phyloP scores from a whole-genome alignment of 2,888 invertebrate genomes.

The Limnephilus auricula region DNA sequence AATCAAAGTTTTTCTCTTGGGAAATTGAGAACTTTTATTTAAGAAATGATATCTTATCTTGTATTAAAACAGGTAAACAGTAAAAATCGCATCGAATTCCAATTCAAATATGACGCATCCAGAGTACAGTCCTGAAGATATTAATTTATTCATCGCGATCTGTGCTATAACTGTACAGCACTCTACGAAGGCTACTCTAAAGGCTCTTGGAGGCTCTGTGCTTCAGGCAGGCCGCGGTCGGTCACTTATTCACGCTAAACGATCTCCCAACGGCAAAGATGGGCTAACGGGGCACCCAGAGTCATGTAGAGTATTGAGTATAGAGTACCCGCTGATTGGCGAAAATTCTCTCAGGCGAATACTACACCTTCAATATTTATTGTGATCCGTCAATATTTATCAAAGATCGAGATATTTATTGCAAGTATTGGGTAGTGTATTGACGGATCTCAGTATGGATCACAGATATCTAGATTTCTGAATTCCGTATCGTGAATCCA shows the following conservation, averaged over 20 bases:
- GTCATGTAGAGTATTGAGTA: not conserved
- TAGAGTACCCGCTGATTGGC: not conserved
- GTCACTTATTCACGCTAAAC: slow-evolving; percentile 48
- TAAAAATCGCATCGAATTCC: not conserved
- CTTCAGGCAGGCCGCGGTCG: not conserved
- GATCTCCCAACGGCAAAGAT: slow-evolving; percentile 39
- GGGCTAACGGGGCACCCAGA: slow-evolving; percentile 43
- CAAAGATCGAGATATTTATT: not conserved
- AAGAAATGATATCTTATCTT: too few relatives aligned
- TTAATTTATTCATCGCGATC: slow-evolving; percentile 18
- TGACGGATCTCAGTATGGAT: too few relatives aligned
- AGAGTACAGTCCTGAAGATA: slow-evolving; percentile 10
- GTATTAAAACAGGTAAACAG: too few relatives aligned
- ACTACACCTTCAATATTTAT: too few relatives aligned
- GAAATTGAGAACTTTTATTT: too few relatives aligned
- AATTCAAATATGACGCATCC: not conserved
- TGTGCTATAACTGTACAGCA: slow-evolving; percentile 22
- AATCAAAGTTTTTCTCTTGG: too few relatives aligned
- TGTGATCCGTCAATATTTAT: too few relatives aligned
- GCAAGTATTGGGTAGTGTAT: too few relatives aligned
- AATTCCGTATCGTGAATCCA: too few relatives aligned
- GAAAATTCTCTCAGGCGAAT: not conserved
- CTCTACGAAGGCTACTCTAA: slow-evolving; percentile 14
- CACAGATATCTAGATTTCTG: too few relatives aligned
- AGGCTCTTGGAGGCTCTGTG: too few relatives aligned